phyloP scores from a whole-genome alignment of 2,797 vertebrate species.

The Pantherophis alleghaniensis region DNA sequence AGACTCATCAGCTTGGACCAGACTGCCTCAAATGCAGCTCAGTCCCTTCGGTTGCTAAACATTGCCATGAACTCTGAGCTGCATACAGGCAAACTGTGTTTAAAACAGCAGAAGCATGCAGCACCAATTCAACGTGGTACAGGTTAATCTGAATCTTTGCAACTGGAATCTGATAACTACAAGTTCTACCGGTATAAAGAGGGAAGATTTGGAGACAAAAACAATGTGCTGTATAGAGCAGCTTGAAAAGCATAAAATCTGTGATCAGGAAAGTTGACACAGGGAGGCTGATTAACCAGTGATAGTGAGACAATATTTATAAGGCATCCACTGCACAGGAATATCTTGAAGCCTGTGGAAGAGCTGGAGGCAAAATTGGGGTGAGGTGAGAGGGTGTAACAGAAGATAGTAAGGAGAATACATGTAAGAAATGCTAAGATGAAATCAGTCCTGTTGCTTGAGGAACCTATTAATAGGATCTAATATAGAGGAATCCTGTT shows the following conservation, averaged over 20 bases:
- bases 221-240: not conserved
- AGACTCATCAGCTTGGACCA: conserved; percentile 58
- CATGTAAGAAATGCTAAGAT: not conserved
- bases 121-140: not conserved
- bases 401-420: not conserved
- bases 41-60: conserved; percentile 62
- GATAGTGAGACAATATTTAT: not conserved
- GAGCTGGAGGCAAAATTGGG: not conserved
- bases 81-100: not conserved
- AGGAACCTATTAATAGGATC: not conserved
- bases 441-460: not conserved
- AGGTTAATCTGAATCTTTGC: not conserved
- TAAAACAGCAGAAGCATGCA: not conserved
- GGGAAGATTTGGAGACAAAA: not conserved
- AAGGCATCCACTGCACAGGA: not conserved
- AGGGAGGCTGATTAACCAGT: not conserved
- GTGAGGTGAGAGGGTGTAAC: not conserved
- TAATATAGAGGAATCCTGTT: not conserved
- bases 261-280: not conserved
- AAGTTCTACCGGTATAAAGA: not conserved
- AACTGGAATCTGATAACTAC: not conserved
- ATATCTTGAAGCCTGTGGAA: not conserved
- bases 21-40: conserved; percentile 50
- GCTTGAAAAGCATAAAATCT: not conserved
- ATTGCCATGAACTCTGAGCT: conserved; percentile 17